phyloP scores from a whole-genome alignment of 2,888 invertebrate species.

The Tortrix viridana region DNA sequence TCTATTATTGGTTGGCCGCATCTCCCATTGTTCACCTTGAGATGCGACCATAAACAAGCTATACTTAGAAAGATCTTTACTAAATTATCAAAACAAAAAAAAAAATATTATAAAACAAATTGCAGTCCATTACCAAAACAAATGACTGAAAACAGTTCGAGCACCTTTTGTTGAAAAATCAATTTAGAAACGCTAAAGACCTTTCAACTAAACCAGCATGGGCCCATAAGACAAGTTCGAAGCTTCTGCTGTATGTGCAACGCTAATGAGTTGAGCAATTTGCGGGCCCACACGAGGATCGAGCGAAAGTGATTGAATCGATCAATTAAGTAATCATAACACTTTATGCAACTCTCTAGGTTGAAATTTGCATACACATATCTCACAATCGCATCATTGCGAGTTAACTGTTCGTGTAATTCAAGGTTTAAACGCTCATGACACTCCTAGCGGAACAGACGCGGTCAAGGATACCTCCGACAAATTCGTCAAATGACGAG shows the following conservation, averaged over 20 bases:
- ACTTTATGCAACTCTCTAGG: constrained; percentile 21
- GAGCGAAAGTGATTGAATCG: constrained; percentile 30
- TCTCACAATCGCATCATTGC: not conserved
- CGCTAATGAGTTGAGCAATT: constrained; percentile 21
- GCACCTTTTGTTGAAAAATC: too few species aligned
- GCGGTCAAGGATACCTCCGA: constrained; percentile 24
- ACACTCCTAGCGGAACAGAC: constrained; percentile 5
- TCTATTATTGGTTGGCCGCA: too few species aligned
- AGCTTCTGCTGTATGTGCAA: not conserved
- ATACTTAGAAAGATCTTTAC: too few species aligned
- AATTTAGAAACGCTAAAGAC: too few species aligned
- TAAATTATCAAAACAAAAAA: too few species aligned
- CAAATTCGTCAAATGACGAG: constrained; percentile 28
- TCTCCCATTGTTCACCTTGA: too few species aligned
- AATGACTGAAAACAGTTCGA: too few species aligned
- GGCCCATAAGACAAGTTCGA: not conserved
- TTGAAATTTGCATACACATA: constrained; percentile 31
- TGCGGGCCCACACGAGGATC: constrained; percentile 3
- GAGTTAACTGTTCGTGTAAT: constrained; percentile 5
- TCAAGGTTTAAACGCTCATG: constrained; percentile 14
- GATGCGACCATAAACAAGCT: too few species aligned
- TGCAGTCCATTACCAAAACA: too few species aligned
- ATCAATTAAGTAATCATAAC: constrained; percentile 31
- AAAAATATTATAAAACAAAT: too few species aligned
- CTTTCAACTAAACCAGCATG: too few species aligned